Evolutionary conservation across 2,888 invertebrate species (phyloP).

Genomic region (Eupsilia transversa): DNA sequence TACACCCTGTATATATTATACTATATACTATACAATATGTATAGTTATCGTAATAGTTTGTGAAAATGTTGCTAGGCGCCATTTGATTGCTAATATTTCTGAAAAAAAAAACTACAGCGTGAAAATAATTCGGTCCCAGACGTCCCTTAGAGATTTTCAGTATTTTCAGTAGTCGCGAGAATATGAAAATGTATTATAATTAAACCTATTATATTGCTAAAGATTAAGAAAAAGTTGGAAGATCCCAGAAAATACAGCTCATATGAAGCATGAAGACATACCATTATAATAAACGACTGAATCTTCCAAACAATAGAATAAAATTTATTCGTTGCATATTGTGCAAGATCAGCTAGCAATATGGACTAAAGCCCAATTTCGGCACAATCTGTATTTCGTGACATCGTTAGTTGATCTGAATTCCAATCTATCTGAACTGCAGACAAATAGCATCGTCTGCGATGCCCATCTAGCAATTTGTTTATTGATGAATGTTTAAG

Average conservation of each 20-base stretch:
- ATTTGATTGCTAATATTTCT: background rate
- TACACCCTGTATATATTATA: too few relatives aligned
- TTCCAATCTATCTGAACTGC: conserved; percentile 43
- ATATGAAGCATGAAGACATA: background rate
- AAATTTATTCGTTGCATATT: conserved; percentile 8
- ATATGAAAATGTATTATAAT: background rate
- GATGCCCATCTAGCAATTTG: conserved; percentile 3
- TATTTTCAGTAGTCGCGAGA: too few relatives aligned
- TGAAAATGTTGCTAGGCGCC: too few relatives aligned
- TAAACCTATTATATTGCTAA: background rate
- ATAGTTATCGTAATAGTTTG: background rate
- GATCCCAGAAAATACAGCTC: background rate
- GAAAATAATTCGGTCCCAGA: background rate
- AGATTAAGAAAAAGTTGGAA: background rate
- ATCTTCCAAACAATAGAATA: conserved; percentile 11
- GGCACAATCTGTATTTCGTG: conserved; percentile 27
- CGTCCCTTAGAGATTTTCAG: background rate
- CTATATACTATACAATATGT: too few relatives aligned
- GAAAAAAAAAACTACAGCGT: too few relatives aligned
- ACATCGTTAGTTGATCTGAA: conserved; percentile 46
- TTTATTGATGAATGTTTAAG: conserved; percentile 12
- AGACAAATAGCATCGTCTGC: conserved; percentile 26
- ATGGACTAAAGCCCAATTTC: conserved; percentile 32
- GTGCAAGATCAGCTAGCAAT: conserved; percentile 29
- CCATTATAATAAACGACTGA: background rate